phyloP scores from a whole-genome alignment of 2,888 invertebrate species.

The Allacma fusca region DNA sequence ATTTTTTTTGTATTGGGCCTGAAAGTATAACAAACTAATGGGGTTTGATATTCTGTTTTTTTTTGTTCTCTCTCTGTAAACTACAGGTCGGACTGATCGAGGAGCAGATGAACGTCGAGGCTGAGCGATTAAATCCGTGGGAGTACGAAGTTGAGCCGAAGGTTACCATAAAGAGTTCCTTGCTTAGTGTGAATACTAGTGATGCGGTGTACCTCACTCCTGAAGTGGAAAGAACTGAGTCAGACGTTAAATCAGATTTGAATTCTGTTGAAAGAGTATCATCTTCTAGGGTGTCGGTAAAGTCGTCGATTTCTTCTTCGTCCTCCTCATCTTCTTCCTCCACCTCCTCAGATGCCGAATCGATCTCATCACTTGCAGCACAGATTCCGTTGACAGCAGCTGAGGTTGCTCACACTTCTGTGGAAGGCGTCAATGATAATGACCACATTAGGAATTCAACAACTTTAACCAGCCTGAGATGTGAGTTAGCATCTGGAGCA shows the following conservation, averaged over 20 bases:
- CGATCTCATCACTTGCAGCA: conserved; percentile 38
- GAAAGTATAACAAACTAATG: neutral
- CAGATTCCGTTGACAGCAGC: conserved; percentile 20
- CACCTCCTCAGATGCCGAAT: neutral
- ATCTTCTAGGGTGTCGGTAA: conserved; percentile 13
- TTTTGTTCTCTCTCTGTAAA: neutral
- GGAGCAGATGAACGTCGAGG: conserved; percentile 21
- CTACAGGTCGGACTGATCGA: conserved; percentile 43
- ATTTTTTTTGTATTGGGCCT: too few relatives aligned
- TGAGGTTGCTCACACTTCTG: neutral
- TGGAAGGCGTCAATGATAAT: conserved; percentile 19
- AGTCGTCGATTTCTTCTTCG: conserved; percentile 9
- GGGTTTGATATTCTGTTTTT: neutral
- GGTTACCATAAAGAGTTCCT: conserved; percentile 46
- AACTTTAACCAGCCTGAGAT: conserved; percentile 7
- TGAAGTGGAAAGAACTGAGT: conserved; percentile 29
- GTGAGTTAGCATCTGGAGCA: conserved; percentile 21
- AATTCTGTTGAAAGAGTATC: conserved; percentile 14
- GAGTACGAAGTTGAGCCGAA: conserved; percentile 41
- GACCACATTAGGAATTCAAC: conserved; percentile 37
- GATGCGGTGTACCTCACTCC: conserved; percentile 54
- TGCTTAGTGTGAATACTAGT: conserved; percentile 59
- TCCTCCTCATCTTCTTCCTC: neutral
- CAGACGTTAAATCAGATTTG: conserved; percentile 31
- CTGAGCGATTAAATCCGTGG: conserved; percentile 35